Evolutionary conservation across 2,113 vertebrate species (phyloP).

Genomic region (Neomonachus schauinslandi): DNA sequence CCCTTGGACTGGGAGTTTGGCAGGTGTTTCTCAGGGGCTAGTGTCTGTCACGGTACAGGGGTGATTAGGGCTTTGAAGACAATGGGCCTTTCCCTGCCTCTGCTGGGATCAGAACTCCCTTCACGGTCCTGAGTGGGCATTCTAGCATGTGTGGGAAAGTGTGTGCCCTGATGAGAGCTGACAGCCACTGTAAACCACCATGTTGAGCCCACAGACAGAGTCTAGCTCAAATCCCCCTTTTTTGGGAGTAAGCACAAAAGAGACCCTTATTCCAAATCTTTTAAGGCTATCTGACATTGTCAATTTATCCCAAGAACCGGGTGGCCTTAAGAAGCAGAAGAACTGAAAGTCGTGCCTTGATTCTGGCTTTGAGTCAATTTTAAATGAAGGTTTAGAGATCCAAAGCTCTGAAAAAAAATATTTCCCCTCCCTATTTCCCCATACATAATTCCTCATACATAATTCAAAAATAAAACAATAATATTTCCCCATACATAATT

Average conservation of each 20-base stretch:
- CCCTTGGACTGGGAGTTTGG: neutral
- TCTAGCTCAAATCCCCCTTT: neutral
- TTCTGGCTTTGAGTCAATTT: neutral
- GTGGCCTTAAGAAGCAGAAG: neutral
- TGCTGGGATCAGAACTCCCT: neutral
- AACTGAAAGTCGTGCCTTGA: neutral
- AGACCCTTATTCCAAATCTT: neutral
- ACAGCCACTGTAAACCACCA: too few relatives aligned
- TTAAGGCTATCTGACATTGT: neutral
- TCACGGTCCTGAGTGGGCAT: neutral
- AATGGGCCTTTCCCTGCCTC: neutral
- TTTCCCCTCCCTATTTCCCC: neutral
- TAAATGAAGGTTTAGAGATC: neutral
- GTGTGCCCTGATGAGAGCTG: neutral
- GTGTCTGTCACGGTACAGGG: neutral
- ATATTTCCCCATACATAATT: neutral
- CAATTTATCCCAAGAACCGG: neutral
- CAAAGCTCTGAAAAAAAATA: neutral
- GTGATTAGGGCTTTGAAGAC: neutral
- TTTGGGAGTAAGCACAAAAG: neutral
- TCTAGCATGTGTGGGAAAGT: neutral
- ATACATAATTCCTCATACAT: neutral
- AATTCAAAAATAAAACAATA: conserved; percentile 19
- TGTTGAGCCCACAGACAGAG: neutral
- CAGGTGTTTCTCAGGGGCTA: neutral